phyloP scores from a whole-genome alignment of 35 echinoderm and acorn worm species.

The Diadema setosum region DNA sequence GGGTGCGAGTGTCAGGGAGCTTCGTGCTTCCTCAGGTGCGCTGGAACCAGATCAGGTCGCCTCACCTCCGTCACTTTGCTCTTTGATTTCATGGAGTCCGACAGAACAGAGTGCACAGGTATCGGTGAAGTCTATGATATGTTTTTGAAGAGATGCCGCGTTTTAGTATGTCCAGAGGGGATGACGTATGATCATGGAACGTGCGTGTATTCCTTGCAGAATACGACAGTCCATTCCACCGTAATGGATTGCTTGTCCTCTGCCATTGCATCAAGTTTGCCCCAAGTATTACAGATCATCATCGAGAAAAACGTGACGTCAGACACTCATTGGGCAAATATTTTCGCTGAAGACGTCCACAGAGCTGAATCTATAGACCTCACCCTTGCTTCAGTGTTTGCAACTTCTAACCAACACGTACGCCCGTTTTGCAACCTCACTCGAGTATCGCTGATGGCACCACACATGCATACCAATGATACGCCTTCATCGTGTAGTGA shows the following conservation, averaged over 20 bases:
- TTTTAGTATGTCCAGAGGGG: neutral
- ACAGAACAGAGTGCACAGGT: neutral
- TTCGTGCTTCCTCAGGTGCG: neutral
- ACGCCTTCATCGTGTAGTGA: neutral
- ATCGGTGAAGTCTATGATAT: conserved; percentile 42
- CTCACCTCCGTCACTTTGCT: neutral
- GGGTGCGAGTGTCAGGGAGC: neutral
- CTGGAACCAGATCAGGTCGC: neutral
- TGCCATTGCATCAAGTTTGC: neutral
- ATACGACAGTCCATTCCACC: too few species aligned
- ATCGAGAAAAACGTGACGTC: neutral
- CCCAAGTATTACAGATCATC: neutral
- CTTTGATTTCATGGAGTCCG: neutral
- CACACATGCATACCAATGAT: neutral
- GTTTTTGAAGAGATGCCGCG: conserved; percentile 28
- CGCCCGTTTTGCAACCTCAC: neutral
- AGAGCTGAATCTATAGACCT: neutral
- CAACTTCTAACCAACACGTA: neutral
- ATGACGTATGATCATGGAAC: neutral
- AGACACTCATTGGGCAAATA: neutral
- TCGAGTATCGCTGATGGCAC: neutral
- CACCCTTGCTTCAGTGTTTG: neutral
- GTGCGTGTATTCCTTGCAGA: neutral
- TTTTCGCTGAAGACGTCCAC: neutral
- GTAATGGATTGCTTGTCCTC: neutral